Evolutionary conservation across 2,797 vertebrate genomes (phyloP).

Genomic region (Gorsachius magnificus): DNA sequence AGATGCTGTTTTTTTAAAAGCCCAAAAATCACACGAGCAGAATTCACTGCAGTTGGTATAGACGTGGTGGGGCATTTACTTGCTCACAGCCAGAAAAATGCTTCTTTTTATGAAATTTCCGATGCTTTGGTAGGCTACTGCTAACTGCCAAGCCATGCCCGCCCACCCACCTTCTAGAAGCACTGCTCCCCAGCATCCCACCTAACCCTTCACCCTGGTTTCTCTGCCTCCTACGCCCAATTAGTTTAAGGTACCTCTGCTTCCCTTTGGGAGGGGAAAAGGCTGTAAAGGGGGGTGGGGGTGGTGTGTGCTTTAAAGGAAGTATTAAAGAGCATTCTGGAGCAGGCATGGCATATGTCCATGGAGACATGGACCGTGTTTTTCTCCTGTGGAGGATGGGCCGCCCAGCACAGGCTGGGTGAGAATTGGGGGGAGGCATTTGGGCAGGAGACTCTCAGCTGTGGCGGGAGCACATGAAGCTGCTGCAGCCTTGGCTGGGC

Average conservation of each 20-base stretch:
- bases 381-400: not conserved
- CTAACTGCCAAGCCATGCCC: not conserved
- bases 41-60: not conserved
- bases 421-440: not conserved
- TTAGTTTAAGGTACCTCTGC: not conserved
- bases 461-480: not conserved
- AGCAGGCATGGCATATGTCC: not conserved
- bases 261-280: not conserved
- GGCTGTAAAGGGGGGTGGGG: not conserved
- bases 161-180: not conserved
- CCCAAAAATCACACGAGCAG: not conserved
- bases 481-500: not conserved
- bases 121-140: not conserved
- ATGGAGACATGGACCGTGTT: rapidly evolving
- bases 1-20: not conserved
- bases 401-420: not conserved
- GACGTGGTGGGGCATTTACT: rapidly evolving
- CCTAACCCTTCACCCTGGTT: not conserved
- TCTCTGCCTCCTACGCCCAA: not conserved
- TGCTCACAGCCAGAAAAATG: not conserved
- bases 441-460: not conserved
- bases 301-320: not conserved
- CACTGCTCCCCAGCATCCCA: not conserved
- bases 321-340: not conserved
- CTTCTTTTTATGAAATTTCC: not conserved